Percentiles rank a stretch among this genome's conserved stretches.
phyloP scores from a whole-genome alignment of 2,113 vertebrate species.

The Chauna torquata region DNA sequence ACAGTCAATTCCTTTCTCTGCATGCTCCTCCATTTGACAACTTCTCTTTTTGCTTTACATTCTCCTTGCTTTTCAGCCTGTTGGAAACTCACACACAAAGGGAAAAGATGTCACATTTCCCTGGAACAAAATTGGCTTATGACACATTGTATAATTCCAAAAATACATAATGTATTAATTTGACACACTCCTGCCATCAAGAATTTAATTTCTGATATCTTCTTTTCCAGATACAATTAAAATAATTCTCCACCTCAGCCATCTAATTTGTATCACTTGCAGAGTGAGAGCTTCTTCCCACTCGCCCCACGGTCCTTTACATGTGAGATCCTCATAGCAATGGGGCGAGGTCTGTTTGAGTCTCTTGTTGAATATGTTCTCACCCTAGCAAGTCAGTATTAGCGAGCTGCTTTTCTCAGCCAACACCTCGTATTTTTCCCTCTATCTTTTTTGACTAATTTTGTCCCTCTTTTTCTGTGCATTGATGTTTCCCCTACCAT shows the following conservation, averaged over 20 bases:
- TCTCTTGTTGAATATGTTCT: not conserved
- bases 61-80: slow-evolving; percentile 33
- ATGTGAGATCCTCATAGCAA: not conserved
- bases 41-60: slow-evolving; percentile 21
- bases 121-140: slow-evolving; percentile 52
- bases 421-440: not conserved
- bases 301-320: not conserved
- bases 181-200: slow-evolving; percentile 26
- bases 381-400: not conserved
- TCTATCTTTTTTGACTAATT: not conserved
- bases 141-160: slow-evolving; percentile 29
- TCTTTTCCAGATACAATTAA: not conserved
- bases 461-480: not conserved
- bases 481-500: not conserved
- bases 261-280: not conserved
- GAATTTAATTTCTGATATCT: slow-evolving; percentile 18
- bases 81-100: slow-evolving; percentile 7
- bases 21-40: slow-evolving; percentile 13
- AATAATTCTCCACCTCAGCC: not conserved
- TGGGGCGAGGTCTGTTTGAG: not conserved
- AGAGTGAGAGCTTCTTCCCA: not conserved
- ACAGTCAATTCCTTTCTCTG: not conserved
- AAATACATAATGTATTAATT: slow-evolving; percentile 42
- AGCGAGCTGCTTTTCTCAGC: not conserved
- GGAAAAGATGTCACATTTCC: slow-evolving; percentile 36